Evolutionary conservation across 2,888 invertebrate genomes (phyloP).

Genomic region (Nomada fabriciana): DNA sequence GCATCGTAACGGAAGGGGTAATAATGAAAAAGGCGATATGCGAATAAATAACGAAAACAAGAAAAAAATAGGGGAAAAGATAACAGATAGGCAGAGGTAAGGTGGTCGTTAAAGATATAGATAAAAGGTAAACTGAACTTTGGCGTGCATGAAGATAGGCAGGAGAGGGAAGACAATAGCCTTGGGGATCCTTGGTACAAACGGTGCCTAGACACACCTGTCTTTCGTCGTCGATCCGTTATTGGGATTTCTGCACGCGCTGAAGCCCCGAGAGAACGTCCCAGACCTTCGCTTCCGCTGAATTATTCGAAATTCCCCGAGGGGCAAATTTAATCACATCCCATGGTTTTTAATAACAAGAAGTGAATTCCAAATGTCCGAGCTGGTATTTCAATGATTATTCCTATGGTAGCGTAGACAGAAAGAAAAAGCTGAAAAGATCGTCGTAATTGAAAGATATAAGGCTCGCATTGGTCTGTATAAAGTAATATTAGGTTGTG

Average conservation of each 20-base stretch:
- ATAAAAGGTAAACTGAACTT: constrained; percentile 17
- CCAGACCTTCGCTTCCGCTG: constrained; percentile 11
- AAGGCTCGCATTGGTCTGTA: too few relatives aligned
- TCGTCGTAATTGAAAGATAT: too few relatives aligned
- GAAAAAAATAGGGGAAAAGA: neutral
- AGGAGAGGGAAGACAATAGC: constrained; percentile 57
- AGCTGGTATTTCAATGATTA: neutral
- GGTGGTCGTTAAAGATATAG: neutral
- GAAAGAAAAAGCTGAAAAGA: too few relatives aligned
- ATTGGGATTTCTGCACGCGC: constrained; percentile 57
- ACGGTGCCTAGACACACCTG: constrained; percentile 58
- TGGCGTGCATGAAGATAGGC: constrained; percentile 35
- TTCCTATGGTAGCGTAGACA: too few relatives aligned
- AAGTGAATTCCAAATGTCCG: neutral
- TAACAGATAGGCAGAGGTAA: neutral
- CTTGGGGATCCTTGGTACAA: constrained; percentile 48
- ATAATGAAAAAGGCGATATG: too few relatives aligned
- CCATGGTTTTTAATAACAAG: constrained; percentile 36
- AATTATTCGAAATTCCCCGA: constrained; percentile 39
- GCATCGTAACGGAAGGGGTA: too few relatives aligned
- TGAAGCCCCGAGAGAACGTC: constrained; percentile 13
- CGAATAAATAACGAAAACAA: too few relatives aligned
- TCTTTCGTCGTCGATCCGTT: constrained; percentile 52
- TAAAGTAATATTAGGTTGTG: too few relatives aligned
- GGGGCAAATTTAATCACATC: constrained; percentile 39